A percentile compares a stretch with the other conserved stretches of the same genome.
phyloP scores from a whole-genome alignment of 1,140 invertebrate genomes.

The Musca vetustissima region DNA sequence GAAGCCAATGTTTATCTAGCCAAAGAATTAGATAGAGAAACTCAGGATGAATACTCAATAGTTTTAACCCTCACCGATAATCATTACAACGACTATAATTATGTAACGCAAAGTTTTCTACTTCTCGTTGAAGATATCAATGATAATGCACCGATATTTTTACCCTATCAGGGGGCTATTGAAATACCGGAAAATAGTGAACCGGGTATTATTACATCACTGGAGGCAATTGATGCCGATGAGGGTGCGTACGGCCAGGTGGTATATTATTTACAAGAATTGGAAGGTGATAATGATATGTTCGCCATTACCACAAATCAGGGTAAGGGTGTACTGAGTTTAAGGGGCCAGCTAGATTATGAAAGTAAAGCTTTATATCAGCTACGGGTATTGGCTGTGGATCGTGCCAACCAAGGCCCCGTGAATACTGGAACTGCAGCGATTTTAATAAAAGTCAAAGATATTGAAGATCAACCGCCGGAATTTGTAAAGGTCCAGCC shows the following conservation, averaged over 20 bases:
- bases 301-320: constrained; percentile 83
- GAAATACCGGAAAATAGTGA: constrained; percentile 76
- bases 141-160: constrained; percentile 86
- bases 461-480: constrained; percentile 88
- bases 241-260: constrained; percentile 90
- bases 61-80: constrained; percentile 89
- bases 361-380: constrained; percentile 88
- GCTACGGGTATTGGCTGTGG: constrained; percentile 79
- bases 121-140: constrained; percentile 89
- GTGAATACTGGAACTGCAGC: constrained; percentile 84
- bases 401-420: constrained; percentile 73
- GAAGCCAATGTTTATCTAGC: constrained; percentile 86
- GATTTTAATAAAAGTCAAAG: constrained; percentile 82
- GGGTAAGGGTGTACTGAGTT: constrained; percentile 82
- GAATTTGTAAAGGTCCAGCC: constrained; percentile 85
- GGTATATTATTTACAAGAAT: constrained; percentile 72
- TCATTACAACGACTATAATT: constrained; percentile 82
- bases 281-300: constrained; percentile 74
- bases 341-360: constrained; percentile 80
- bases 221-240: constrained; percentile 86
- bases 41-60: constrained; percentile 82
- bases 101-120: constrained; percentile 85
- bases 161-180: constrained; percentile 79
- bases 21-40: constrained; percentile 87
- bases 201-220: constrained; percentile 72